Evolutionary conservation across 2,797 vertebrate genomes (phyloP).

Genomic region (Meda fulgida): DNA sequence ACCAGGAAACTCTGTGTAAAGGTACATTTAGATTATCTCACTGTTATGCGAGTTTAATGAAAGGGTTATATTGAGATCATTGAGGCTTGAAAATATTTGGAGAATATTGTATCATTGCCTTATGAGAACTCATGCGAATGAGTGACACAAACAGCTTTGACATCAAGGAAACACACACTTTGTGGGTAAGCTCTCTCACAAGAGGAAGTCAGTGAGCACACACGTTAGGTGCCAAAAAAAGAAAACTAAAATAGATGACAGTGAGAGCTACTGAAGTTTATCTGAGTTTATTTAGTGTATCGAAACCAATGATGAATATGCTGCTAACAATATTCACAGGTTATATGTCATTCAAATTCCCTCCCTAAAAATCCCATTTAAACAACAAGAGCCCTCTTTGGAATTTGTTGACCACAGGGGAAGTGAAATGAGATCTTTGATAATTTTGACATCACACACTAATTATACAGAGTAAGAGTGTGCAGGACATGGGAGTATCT

Average conservation of each 20-base stretch:
- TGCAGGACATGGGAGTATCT: background rate
- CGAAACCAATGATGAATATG: constrained; percentile 18
- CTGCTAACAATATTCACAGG: background rate
- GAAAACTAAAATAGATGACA: constrained; percentile 26
- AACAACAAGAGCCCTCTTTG: background rate
- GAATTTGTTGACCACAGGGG: background rate
- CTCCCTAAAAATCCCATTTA: background rate
- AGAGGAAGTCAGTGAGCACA: constrained; percentile 70
- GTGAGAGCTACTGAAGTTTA: background rate
- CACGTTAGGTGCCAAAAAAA: constrained; percentile 24
- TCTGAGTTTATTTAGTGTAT: background rate
- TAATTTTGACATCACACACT: background rate
- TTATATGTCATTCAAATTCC: background rate
- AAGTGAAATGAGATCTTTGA: background rate
- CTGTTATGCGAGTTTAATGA: background rate
- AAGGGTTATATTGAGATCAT: background rate
- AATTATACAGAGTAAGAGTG: background rate
- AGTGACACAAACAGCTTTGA: background rate
- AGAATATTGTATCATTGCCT: background rate
- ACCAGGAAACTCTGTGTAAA: constrained; percentile 79
- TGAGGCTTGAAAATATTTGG: background rate
- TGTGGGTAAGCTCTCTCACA: constrained; percentile 41
- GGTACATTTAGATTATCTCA: background rate
- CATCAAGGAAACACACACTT: constrained; percentile 20
- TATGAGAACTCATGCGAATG: background rate